phyloP scores from a whole-genome alignment of 2,888 invertebrate species.

The Cerastis leucographa region DNA sequence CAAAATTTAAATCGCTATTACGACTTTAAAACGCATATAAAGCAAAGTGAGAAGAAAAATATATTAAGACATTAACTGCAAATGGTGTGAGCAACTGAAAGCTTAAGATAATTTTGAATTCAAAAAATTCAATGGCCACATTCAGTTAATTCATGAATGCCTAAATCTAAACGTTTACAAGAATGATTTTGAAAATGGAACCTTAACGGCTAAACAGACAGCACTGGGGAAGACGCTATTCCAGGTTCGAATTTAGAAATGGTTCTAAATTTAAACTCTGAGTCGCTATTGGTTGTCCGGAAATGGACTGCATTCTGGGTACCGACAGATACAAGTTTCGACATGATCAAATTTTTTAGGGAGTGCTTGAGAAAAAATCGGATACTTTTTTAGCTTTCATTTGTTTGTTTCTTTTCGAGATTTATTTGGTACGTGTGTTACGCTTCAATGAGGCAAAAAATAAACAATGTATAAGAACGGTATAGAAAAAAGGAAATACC shows the following conservation, averaged over 20 bases:
- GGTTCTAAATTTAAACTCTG: constrained; percentile 78
- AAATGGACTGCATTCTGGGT: constrained; percentile 79
- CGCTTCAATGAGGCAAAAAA: constrained; percentile 40
- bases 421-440: constrained; percentile 61
- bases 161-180: constrained; percentile 36
- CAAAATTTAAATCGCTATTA: constrained; percentile 47
- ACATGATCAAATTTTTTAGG: constrained; percentile 61
- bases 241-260: constrained; percentile 66
- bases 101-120: constrained; percentile 49
- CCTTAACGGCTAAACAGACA: constrained; percentile 55
- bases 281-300: constrained; percentile 72
- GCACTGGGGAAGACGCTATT: constrained; percentile 59
- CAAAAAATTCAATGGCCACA: constrained; percentile 34
- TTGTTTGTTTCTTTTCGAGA: constrained; percentile 49
- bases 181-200: constrained; percentile 61
- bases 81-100: constrained; percentile 51
- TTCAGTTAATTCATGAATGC: constrained; percentile 55
- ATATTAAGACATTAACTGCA: constrained; percentile 56
- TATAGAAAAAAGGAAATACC: constrained; percentile 21
- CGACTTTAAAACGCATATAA: constrained; percentile 35
- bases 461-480: constrained; percentile 9
- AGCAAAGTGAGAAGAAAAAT: constrained; percentile 54
- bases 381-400: constrained; percentile 31
- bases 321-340: constrained; percentile 68
- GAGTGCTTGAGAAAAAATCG: constrained; percentile 50